These are phyloP conservation scores for Drosophila ananassae DNA, from an alignment of 1,140 invertebrate species.

Conservation along the genomic window DNA sequence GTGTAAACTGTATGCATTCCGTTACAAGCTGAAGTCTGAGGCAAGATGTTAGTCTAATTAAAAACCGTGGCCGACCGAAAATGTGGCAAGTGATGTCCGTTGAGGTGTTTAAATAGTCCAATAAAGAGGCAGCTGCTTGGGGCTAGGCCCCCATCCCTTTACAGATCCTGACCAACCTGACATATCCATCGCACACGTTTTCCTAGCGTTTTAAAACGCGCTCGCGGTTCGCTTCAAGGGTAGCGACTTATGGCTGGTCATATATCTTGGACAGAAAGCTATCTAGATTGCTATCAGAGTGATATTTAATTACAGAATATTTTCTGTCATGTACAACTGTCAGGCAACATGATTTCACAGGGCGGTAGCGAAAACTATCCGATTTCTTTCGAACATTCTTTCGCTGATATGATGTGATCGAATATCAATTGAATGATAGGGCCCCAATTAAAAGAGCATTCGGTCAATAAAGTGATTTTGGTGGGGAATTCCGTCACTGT, in stretches of 20 bases:
- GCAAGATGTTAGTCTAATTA: conserved; percentile 74
- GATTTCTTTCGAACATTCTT: conserved; percentile 3
- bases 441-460: conserved; percentile 46
- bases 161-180: conserved; percentile 60
- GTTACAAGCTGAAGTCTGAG: background rate
- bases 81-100: conserved; percentile 64
- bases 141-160: conserved; percentile 7
- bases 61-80: conserved; percentile 62
- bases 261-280: conserved; percentile 17
- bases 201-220: conserved; percentile 55
- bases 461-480: conserved; percentile 39
- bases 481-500: conserved; percentile 31
- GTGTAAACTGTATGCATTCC: conserved; percentile 42
- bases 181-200: conserved; percentile 55
- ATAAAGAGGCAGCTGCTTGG: conserved; percentile 57
- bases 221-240: conserved; percentile 36
- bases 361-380: conserved; percentile 15
- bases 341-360: conserved; percentile 30
- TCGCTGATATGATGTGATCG: conserved; percentile 13
- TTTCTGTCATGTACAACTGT: conserved; percentile 64
- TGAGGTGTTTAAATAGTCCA: conserved; percentile 26
- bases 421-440: conserved; percentile 13
- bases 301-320: conserved; percentile 69
- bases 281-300: conserved; percentile 39
- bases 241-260: conserved; percentile 52